Evolutionary conservation across 2,888 invertebrate genomes (phyloP).

Genomic region (Scaptomyza polygonia): DNA sequence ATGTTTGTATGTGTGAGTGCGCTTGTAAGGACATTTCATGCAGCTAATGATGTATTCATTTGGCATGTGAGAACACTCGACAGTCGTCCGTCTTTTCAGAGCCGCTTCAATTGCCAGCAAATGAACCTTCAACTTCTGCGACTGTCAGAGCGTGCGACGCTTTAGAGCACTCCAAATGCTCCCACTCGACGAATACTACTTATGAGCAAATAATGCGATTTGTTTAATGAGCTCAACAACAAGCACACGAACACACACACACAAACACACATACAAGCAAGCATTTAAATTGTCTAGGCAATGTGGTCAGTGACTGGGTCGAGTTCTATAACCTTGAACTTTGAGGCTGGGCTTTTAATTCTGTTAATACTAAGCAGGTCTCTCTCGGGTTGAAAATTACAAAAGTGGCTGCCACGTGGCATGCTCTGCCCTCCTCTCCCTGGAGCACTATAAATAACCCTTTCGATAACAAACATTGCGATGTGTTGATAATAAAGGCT

Average conservation of each 20-base stretch:
- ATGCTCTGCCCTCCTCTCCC: slow-evolving; percentile 47
- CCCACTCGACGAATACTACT: slow-evolving; percentile 43
- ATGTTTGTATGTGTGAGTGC: slow-evolving; percentile 8
- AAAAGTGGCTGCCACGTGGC: slow-evolving; percentile 27
- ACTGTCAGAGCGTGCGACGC: slow-evolving; percentile 61
- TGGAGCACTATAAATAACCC: slow-evolving; percentile 77
- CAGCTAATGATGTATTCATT: slow-evolving; percentile 79
- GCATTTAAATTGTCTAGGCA: slow-evolving; percentile 32
- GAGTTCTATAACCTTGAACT: slow-evolving; percentile 58
- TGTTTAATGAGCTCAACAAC: slow-evolving; percentile 65
- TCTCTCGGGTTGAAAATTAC: slow-evolving; percentile 42
- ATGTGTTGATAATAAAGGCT: slow-evolving; percentile 80
- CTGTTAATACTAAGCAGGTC: slow-evolving; percentile 62
- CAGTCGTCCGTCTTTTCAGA: slow-evolving; percentile 47
- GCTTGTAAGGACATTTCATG: slow-evolving; percentile 65
- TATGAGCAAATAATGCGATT: slow-evolving; percentile 73
- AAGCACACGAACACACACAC: slow-evolving; percentile 5
- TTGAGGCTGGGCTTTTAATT: slow-evolving; percentile 56
- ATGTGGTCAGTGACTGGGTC: slow-evolving; percentile 51
- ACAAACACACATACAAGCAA: background rate
- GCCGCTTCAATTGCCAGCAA: slow-evolving; percentile 67
- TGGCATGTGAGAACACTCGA: slow-evolving; percentile 59
- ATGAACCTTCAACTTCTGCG: slow-evolving; percentile 67
- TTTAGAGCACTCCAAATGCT: slow-evolving; percentile 66
- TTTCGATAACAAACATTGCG: slow-evolving; percentile 80